These are phyloP conservation scores for Mormyrus hasselquistii DNA, from an alignment of 2,797 vertebrate species.

Conservation along the genomic window DNA sequence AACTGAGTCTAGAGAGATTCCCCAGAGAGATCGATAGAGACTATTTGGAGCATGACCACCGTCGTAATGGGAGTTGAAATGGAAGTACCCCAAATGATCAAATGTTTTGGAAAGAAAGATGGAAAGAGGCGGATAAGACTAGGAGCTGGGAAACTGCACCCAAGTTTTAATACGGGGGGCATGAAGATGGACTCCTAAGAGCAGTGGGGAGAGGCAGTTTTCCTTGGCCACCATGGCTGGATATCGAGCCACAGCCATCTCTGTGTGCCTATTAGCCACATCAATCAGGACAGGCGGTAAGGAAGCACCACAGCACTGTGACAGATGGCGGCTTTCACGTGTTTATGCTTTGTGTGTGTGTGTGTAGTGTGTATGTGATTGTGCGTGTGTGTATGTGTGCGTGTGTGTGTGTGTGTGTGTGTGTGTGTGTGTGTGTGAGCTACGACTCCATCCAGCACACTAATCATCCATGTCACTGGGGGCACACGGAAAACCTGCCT, in stretches of 20 bases:
- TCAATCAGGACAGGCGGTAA: slow-evolving; percentile 42
- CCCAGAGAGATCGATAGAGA: neutral
- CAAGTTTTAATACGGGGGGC: neutral
- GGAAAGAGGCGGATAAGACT: neutral
- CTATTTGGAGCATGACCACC: neutral
- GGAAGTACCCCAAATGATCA: neutral
- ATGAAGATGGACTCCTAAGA: neutral
- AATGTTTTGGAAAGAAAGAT: neutral
- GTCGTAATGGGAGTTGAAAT: slow-evolving; percentile 7
- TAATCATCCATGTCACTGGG: neutral
- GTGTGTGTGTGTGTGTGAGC: neutral
- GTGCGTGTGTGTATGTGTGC: too few species aligned
- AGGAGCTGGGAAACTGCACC: neutral
- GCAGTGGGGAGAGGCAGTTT: neutral
- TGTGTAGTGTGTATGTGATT: too few species aligned
- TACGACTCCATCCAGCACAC: neutral
- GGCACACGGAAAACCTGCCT: neutral
- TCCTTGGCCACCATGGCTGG: slow-evolving; percentile 12
- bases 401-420: neutral
- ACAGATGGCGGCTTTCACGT: slow-evolving; percentile 50
- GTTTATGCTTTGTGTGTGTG: neutral
- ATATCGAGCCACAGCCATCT: slow-evolving; percentile 31
- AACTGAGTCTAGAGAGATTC: neutral
- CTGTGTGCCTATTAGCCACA: slow-evolving; percentile 48
- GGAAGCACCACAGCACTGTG: slow-evolving; percentile 42